These are phyloP conservation scores for Bombus turneri DNA, from an alignment of 1,140 invertebrate genomes.

Conservation along the genomic window DNA sequence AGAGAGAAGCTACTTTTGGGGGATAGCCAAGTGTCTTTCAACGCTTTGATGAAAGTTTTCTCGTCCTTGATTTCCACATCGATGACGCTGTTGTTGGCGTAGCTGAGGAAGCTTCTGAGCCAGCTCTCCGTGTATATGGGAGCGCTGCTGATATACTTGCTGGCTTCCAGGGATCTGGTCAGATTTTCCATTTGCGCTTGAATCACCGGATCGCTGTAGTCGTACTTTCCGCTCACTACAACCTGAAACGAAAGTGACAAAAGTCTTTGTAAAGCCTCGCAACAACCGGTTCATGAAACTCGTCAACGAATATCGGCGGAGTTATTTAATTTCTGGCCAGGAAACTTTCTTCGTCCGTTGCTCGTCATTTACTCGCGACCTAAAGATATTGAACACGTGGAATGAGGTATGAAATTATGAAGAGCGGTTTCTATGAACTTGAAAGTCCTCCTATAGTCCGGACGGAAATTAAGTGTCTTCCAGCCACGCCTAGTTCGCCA, in stretches of 20 bases:
- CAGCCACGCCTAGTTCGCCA: not conserved
- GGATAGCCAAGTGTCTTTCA: slow-evolving; percentile 90
- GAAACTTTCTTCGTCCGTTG: not conserved
- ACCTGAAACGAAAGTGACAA: slow-evolving; percentile 84
- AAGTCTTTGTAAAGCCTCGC: not conserved
- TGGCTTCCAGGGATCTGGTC: slow-evolving; percentile 90
- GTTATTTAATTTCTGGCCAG: not conserved
- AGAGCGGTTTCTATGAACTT: not conserved
- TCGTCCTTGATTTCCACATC: slow-evolving; percentile 89
- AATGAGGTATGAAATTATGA: not conserved
- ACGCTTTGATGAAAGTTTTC: slow-evolving; percentile 87
- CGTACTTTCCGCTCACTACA: slow-evolving; percentile 91
- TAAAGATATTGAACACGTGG: not conserved
- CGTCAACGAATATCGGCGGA: too few species aligned
- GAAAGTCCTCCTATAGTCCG: not conserved
- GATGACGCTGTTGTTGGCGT: slow-evolving; percentile 88
- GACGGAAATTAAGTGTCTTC: not conserved
- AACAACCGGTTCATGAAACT: too few species aligned
- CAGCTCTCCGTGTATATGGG: slow-evolving; percentile 95
- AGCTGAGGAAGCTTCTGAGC: slow-evolving; percentile 92
- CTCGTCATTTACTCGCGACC: not conserved
- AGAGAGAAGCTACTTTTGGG: slow-evolving; percentile 89
- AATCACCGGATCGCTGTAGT: slow-evolving; percentile 92
- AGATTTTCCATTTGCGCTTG: slow-evolving; percentile 91
- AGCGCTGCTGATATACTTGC: slow-evolving; percentile 89